Conservation (phyloP, 1,140 invertebrate species). For the Papilio helenus region DNA sequence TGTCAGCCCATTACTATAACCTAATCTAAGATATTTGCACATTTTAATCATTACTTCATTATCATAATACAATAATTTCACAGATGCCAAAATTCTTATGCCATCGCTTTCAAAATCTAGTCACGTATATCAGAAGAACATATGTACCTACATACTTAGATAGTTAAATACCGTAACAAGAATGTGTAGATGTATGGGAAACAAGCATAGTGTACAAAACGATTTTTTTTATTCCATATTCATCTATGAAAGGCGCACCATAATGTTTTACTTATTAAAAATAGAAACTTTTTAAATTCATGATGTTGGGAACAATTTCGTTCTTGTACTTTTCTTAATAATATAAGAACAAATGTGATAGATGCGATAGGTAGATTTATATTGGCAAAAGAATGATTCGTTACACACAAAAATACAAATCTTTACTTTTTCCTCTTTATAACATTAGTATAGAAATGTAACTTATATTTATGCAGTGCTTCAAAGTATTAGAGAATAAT, state of each 20-base stretch:
- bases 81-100: background rate
- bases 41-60: background rate
- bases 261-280: background rate
- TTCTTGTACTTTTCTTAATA: no score
- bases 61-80: background rate
- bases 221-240: background rate
- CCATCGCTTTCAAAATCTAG: background rate
- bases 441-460: no score
- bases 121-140: constrained; percentile 30
- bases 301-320: background rate
- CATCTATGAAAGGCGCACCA: background rate
- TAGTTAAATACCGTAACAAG: constrained; percentile 7
- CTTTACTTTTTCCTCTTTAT: no score
- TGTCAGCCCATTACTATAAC: background rate
- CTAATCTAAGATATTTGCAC: background rate
- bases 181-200: background rate
- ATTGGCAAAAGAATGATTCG: no score
- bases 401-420: no score
- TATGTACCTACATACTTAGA: background rate
- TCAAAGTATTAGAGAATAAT: no score
- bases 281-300: background rate
- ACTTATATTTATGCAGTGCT: no score
- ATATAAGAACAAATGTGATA: no score
- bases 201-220: background rate
- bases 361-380: no score